A percentile compares a stretch with the other conserved stretches of the same genome.
Conservation (phyloP, 2,888 invertebrate species). For the Chironomus riparius region DNA sequence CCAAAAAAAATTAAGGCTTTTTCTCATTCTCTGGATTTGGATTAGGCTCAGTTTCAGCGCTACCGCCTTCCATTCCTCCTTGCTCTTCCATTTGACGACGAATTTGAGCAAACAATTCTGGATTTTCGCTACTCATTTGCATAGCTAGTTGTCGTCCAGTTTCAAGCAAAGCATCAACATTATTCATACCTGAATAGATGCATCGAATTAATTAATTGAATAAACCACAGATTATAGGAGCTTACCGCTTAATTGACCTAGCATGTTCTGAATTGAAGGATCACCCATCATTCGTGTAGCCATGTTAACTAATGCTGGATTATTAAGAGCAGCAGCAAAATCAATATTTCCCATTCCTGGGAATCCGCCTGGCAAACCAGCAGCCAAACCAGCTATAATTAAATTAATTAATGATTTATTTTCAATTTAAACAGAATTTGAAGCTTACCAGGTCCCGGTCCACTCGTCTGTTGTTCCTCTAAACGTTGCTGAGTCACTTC, state of each 20-base stretch:
- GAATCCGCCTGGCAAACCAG: not conserved
- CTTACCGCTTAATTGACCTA: slow-evolving; percentile 25
- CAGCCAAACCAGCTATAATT: too few relatives aligned
- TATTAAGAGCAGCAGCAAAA: slow-evolving; percentile 28
- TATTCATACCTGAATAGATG: slow-evolving; percentile 10
- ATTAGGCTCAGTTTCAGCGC: not conserved
- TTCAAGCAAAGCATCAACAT: slow-evolving; percentile 28
- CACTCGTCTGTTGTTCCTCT: slow-evolving; percentile 4
- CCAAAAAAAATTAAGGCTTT: not conserved
- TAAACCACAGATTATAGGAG: too few relatives aligned
- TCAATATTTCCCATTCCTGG: slow-evolving; percentile 26
- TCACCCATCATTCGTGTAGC: slow-evolving; percentile 29
- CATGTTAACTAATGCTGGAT: slow-evolving; percentile 28
- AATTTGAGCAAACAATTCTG: slow-evolving; percentile 24
- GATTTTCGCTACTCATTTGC: slow-evolving; percentile 27
- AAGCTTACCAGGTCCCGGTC: not conserved
- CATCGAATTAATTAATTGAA: too few relatives aligned
- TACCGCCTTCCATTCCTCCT: not conserved
- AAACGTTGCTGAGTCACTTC: slow-evolving; percentile 56
- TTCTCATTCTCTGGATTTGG: not conserved
- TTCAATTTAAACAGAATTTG: too few relatives aligned
- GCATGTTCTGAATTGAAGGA: slow-evolving; percentile 28
- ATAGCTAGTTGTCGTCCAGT: slow-evolving; percentile 26
- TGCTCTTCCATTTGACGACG: slow-evolving; percentile 25
- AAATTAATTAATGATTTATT: too few relatives aligned